Evolutionary conservation across 2,797 vertebrate species (phyloP), one percentile per base, ranked within the genome.

Genomic region (Sebastes nivosus): DNA sequence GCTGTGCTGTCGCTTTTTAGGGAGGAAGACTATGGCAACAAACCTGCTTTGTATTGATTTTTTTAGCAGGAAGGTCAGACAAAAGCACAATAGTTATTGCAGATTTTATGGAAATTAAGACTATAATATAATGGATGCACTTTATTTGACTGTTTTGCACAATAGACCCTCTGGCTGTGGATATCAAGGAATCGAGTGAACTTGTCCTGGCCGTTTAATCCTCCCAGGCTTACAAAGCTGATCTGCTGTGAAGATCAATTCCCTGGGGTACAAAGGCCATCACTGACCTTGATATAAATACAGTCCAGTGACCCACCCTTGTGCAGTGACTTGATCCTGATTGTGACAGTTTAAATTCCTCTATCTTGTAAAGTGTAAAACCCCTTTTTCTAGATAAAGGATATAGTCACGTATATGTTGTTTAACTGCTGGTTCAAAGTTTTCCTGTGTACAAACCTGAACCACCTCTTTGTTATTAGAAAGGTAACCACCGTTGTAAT

Each of bases 161-260:
- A 77, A 12, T 27, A 66, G 77, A 66, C 16, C 71, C 55, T 86
- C 64, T 74, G 65, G 55, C 63, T 70, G 57, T 67, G 67, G 69
- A 79, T 59, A 72, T 75, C 1, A 67, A 72, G 52, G 70, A 82
- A 72, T 18, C 10, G 10, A 27, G 24, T 13, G 20, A 25, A 67
- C 71, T 85, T 55, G 60, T 77, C 73, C 63, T 63, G 68, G 50
- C 38, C 58, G 58, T 88, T 82, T 91, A 91, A 92, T 90, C 87
- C 78, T 87, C 75, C 25, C 32, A 46, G 77, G 83, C 32, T 89
- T 85, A 87, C 76, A 87, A 72, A 87, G 89, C 72, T 79, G 67
- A 90, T 92, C 69, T 83, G 84, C 82, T 72, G 74, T 42, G 66
- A 63, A 63, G 74, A 87, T 92, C 80, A 91, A 55, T 91, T 81